Evolutionary conservation across 30 jellyfish, hydroid and myxozoan genomes (phyloP).

Genomic region (Cassiopea xamachana): DNA sequence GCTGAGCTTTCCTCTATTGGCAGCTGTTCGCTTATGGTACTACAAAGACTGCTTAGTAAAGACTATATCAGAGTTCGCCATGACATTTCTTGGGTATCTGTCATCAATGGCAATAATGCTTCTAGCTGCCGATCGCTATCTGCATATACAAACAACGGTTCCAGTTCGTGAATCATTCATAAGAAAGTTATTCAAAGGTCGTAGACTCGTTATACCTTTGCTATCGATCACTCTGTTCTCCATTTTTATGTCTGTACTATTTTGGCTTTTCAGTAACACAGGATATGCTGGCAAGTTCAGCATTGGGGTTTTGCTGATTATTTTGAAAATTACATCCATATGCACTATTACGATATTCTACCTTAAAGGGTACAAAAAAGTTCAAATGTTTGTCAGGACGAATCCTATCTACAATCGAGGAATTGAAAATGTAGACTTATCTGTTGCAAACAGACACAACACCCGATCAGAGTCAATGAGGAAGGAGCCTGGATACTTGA

Average conservation of each 20-base stretch:
- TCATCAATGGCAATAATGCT: neutral
- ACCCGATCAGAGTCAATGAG: neutral
- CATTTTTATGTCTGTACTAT: neutral
- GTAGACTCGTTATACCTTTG: neutral
- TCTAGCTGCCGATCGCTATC: constrained; percentile 27
- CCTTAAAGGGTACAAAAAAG: constrained; percentile 1
- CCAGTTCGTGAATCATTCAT: neutral
- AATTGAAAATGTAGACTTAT: neutral
- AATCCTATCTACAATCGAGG: constrained; percentile 3
- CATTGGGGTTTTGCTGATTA: neutral
- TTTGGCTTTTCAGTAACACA: neutral
- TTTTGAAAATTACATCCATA: neutral
- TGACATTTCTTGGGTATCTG: neutral
- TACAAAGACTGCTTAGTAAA: neutral
- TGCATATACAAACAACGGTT: neutral
- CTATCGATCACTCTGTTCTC: neutral
- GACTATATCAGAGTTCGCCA: neutral
- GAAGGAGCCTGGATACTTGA: constrained; percentile 17
- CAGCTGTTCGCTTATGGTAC: neutral
- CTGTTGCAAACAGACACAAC: neutral
- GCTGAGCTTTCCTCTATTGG: neutral
- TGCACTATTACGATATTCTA: neutral
- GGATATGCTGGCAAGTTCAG: neutral
- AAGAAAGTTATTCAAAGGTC: neutral
- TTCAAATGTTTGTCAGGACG: neutral